These are phyloP conservation scores for Callopanchax toddi DNA, from an alignment of 2,113 vertebrate species.

Conservation along the genomic window DNA sequence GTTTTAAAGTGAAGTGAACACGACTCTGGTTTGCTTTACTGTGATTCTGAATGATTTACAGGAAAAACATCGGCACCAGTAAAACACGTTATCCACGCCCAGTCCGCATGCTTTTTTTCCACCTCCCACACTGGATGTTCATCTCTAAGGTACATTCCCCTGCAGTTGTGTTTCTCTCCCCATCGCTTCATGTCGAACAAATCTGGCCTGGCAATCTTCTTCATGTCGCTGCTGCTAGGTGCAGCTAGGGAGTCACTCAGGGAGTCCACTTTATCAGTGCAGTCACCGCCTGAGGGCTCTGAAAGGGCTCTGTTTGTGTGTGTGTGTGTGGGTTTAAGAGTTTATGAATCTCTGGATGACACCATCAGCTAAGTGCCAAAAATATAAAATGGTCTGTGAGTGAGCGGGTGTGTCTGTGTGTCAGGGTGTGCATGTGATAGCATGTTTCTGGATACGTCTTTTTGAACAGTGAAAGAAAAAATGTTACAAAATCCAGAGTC, in stretches of 20 bases:
- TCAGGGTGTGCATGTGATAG: background rate
- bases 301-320: conserved; percentile 12
- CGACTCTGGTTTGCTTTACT: background rate
- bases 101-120: conserved; percentile 38
- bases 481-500: background rate
- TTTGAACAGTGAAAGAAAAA: background rate
- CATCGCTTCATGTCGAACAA: conserved; percentile 64
- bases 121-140: conserved; percentile 38
- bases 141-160: conserved; percentile 55
- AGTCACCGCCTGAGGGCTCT: conserved; percentile 38
- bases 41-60: background rate
- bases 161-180: conserved; percentile 60
- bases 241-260: conserved; percentile 41
- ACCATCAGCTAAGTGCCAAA: conserved; percentile 9
- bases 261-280: conserved; percentile 50
- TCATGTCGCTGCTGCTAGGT: conserved; percentile 48
- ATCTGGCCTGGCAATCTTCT: conserved; percentile 67
- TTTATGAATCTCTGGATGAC: conserved; percentile 26
- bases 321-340: conserved; percentile 3
- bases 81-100: conserved; percentile 16
- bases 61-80: background rate
- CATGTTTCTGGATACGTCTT: background rate
- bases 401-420: background rate
- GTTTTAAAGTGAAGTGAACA: background rate
- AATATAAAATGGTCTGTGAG: conserved; percentile 20